Conservation (phyloP, 1,140 invertebrate species). For the Arctopsyche grandis region DNA sequence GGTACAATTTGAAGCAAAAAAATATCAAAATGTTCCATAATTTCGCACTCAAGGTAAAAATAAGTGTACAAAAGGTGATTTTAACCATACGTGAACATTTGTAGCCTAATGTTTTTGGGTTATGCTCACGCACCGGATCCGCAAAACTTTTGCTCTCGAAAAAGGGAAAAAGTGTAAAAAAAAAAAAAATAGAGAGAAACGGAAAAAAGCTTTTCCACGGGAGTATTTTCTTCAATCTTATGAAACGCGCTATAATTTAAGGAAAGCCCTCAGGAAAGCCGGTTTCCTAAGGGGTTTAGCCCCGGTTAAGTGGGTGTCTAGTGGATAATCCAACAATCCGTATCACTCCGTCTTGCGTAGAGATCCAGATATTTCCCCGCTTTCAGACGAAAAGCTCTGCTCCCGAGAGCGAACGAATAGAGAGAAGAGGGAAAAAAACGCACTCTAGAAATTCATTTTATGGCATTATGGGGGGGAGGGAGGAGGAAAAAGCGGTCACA, state of each 20-base stretch:
- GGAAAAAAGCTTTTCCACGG: slow-evolving; percentile 32
- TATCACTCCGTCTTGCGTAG: slow-evolving; percentile 46
- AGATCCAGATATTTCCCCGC: slow-evolving; percentile 34
- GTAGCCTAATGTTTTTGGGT: background rate
- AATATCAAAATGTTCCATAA: background rate
- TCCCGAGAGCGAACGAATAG: background rate
- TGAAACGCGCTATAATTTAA: slow-evolving; percentile 53
- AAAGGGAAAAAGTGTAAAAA: background rate
- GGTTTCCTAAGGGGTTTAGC: slow-evolving; percentile 53
- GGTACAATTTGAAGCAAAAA: background rate
- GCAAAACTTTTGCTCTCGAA: slow-evolving; percentile 1
- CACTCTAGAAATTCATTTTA: slow-evolving; percentile 47
- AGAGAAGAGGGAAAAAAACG: slow-evolving; percentile 22
- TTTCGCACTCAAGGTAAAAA: background rate
- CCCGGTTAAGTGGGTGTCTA: slow-evolving; percentile 54
- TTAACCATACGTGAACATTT: slow-evolving; percentile 17
- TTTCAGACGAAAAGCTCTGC: slow-evolving; percentile 5
- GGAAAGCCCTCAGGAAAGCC: slow-evolving; percentile 49
- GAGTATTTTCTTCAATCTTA: slow-evolving; percentile 51
- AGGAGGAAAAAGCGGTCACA: slow-evolving; percentile 37
- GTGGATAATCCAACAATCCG: slow-evolving; percentile 52
- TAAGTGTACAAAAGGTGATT: slow-evolving; percentile 12
- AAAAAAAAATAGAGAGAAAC: background rate
- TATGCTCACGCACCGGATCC: slow-evolving; percentile 13
- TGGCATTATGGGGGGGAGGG: slow-evolving; percentile 26